A percentile compares a stretch with the other conserved stretches of the same genome.
These are phyloP conservation scores for Pecten maximus DNA, from an alignment of 2,888 invertebrate species.

Conservation along the genomic window DNA sequence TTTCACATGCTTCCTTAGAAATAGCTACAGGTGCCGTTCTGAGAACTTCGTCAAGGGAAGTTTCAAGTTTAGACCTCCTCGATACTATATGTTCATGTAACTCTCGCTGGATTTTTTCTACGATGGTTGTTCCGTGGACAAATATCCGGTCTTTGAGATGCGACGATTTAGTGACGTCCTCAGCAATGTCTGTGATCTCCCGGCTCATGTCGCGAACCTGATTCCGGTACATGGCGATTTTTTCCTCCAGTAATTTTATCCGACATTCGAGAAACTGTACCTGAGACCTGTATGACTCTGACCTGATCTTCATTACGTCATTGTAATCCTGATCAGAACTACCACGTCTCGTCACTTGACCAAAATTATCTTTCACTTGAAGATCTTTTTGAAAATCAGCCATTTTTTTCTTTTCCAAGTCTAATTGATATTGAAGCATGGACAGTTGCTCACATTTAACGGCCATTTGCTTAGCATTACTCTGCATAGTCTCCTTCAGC, in stretches of 20 bases:
- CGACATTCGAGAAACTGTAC: slow-evolving; percentile 43
- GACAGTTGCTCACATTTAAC: slow-evolving; percentile 48
- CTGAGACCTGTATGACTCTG: slow-evolving; percentile 34
- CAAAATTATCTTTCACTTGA: slow-evolving; percentile 20
- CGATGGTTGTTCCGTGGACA: slow-evolving; percentile 48
- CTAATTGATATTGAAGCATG: slow-evolving; percentile 46
- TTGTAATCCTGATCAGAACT: background rate
- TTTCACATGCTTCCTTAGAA: slow-evolving; percentile 47
- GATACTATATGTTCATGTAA: slow-evolving; percentile 41
- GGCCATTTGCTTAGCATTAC: slow-evolving; percentile 40
- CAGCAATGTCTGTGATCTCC: slow-evolving; percentile 44
- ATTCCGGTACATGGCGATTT: slow-evolving; percentile 48
- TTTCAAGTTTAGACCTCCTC: slow-evolving; percentile 41
- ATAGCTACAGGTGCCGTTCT: slow-evolving; percentile 47
- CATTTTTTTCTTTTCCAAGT: slow-evolving; percentile 46
- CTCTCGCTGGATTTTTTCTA: slow-evolving; percentile 48
- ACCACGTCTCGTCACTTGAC: background rate
- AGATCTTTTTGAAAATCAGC: slow-evolving; percentile 49
- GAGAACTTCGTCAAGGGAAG: slow-evolving; percentile 42
- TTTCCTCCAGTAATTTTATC: slow-evolving; percentile 52
- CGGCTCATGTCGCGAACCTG: slow-evolving; percentile 41
- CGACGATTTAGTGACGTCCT: slow-evolving; percentile 34
- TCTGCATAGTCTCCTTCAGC: slow-evolving; percentile 36
- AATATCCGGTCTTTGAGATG: slow-evolving; percentile 46
- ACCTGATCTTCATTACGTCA: background rate